Conservation (phyloP, 1,140 invertebrate species). For the Cydia amplana region DNA sequence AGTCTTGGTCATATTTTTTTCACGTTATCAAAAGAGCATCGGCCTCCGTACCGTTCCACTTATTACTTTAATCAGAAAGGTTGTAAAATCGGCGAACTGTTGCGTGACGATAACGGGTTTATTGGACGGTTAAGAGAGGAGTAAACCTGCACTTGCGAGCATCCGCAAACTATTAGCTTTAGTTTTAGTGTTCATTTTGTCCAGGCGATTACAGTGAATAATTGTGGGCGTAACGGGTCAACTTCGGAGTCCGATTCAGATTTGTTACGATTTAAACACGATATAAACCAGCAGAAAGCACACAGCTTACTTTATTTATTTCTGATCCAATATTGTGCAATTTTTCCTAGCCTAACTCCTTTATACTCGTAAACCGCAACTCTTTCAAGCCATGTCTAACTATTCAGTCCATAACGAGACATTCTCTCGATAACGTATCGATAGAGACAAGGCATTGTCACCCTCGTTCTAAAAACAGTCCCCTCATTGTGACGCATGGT, state of each 20-base stretch:
- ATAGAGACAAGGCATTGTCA: constrained; percentile 17
- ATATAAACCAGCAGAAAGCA: too few relatives aligned
- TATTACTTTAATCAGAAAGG: background rate
- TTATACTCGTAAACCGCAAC: background rate
- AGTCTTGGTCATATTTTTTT: too few relatives aligned
- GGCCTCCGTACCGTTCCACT: background rate
- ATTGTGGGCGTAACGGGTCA: too few relatives aligned
- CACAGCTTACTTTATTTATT: too few relatives aligned
- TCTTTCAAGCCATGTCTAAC: background rate
- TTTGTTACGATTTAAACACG: too few relatives aligned
- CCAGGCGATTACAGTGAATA: too few relatives aligned
- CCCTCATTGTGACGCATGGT: background rate
- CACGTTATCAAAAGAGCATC: too few relatives aligned
- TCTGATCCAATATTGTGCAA: too few relatives aligned
- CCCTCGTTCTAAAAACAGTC: constrained; percentile 23
- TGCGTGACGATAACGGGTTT: constrained; percentile 8
- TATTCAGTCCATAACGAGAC: constrained; percentile 2
- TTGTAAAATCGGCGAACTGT: constrained; percentile 11
- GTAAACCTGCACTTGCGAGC: background rate
- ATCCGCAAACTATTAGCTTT: too few relatives aligned
- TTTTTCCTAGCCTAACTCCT: background rate
- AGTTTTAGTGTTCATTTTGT: too few relatives aligned
- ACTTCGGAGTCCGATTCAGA: too few relatives aligned
- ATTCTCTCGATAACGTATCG: constrained; percentile 25
- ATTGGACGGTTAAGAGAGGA: background rate